Conservation (phyloP, 2,797 vertebrate genomes). For the Peromyscus attwateri region DNA sequence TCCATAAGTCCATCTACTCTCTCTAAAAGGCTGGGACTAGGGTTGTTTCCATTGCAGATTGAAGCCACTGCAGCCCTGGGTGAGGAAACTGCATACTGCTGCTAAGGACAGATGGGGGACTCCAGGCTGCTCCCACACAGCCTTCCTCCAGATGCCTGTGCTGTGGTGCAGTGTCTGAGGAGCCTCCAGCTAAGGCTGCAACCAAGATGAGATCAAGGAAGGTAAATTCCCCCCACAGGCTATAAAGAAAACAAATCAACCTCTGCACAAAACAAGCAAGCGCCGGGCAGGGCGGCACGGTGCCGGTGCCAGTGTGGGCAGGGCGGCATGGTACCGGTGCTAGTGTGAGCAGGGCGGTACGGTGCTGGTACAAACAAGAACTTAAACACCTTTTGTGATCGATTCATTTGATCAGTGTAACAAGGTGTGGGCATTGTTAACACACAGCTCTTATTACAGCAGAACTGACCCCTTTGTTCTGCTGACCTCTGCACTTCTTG, state of each 20-base stretch:
- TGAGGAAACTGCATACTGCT: not conserved
- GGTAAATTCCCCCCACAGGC: not conserved
- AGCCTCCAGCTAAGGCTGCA: not conserved
- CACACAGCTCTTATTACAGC: not conserved
- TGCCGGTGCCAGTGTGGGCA: not conserved
- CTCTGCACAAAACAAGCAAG: slow-evolving; percentile 57
- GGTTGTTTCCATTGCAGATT: not conserved
- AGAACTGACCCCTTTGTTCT: not conserved
- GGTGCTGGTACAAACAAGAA: slow-evolving; percentile 15
- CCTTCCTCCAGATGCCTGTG: not conserved
- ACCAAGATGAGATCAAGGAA: not conserved
- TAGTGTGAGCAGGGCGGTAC: not conserved
- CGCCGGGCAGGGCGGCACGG: slow-evolving; percentile 13
- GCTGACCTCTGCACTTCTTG: not conserved
- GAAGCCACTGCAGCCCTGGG: not conserved
- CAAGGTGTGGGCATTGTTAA: not conserved
- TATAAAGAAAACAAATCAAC: slow-evolving; percentile 56
- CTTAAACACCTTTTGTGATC: not conserved
- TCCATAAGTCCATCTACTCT: not conserved
- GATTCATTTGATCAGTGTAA: slow-evolving; percentile 60
- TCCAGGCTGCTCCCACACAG: not conserved
- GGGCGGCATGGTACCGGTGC: not conserved
- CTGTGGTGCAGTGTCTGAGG: not conserved
- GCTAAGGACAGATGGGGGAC: not conserved
- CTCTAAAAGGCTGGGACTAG: not conserved